phyloP scores from a whole-genome alignment of 2,797 vertebrate species.

The Margarornis squamiger region DNA sequence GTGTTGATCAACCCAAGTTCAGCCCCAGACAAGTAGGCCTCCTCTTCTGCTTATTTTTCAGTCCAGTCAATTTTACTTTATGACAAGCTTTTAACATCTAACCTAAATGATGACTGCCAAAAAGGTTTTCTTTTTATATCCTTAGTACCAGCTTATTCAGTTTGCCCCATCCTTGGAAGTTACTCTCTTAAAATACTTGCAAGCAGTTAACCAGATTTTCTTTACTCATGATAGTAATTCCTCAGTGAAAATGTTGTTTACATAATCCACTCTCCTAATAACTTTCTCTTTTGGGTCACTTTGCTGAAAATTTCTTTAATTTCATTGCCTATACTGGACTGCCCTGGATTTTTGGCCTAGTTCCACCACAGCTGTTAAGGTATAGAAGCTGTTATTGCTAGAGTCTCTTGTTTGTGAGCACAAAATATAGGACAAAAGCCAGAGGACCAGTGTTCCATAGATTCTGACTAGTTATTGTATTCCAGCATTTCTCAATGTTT shows the following conservation, averaged over 20 bases:
- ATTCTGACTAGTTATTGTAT: neutral
- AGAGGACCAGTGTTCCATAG: neutral
- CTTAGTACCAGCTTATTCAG: neutral
- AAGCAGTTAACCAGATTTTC: neutral
- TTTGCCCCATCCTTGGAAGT: neutral
- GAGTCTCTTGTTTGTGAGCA: neutral
- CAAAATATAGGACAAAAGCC: neutral
- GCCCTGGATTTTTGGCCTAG: conserved; percentile 27
- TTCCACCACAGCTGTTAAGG: conserved; percentile 7
- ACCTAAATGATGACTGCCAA: neutral
- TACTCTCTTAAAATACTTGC: neutral
- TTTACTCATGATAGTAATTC: neutral
- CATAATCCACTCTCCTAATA: neutral
- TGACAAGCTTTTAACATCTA: neutral
- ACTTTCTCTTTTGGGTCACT: neutral
- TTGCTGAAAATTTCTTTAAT: neutral
- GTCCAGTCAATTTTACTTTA: neutral
- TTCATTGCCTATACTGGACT: neutral
- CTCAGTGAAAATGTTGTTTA: neutral
- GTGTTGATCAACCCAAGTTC: neutral
- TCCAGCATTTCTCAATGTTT: neutral
- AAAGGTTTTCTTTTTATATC: neutral
- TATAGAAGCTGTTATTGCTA: neutral
- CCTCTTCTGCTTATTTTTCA: neutral
- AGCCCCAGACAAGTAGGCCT: neutral